phyloP scores from a whole-genome alignment of 2,888 invertebrate genomes.

The Teleogryllus oceanicus region DNA sequence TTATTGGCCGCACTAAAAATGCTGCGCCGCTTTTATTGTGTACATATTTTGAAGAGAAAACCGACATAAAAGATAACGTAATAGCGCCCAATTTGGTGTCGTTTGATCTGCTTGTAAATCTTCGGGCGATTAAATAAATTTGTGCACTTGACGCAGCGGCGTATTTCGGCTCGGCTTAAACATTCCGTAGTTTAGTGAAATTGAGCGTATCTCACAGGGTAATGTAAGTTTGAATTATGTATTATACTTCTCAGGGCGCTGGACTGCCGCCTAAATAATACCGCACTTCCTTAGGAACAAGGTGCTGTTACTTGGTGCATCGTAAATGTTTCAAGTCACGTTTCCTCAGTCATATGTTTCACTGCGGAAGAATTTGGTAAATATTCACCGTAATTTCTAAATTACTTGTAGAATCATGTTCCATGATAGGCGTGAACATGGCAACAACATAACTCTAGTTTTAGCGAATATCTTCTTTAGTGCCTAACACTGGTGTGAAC shows the following conservation, averaged over 20 bases:
- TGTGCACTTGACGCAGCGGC: background rate
- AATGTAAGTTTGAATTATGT: background rate
- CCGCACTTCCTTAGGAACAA: too few species aligned
- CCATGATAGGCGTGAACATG: too few species aligned
- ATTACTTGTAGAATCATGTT: too few species aligned
- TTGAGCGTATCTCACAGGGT: background rate
- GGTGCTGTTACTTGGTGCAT: too few species aligned
- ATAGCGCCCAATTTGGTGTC: slow-evolving; percentile 18
- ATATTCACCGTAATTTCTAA: too few species aligned
- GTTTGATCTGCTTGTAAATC: slow-evolving; percentile 11
- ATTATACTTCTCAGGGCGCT: background rate
- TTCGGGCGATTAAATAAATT: slow-evolving; percentile 18
- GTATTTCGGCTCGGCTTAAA: background rate
- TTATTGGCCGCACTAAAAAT: slow-evolving; percentile 18
- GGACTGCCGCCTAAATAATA: too few species aligned
- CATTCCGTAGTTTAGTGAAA: background rate
- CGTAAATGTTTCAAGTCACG: too few species aligned
- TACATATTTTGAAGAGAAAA: slow-evolving; percentile 18
- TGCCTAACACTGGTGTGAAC: too few species aligned
- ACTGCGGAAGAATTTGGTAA: too few species aligned
- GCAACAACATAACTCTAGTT: too few species aligned
- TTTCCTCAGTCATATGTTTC: too few species aligned
- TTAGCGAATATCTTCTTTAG: too few species aligned
- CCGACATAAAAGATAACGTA: background rate
- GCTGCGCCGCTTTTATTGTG: slow-evolving; percentile 10